Base-by-base conservation (phyloP, 2,797 vertebrate genomes). In the Spondyliosoma cantharus region DNA sequence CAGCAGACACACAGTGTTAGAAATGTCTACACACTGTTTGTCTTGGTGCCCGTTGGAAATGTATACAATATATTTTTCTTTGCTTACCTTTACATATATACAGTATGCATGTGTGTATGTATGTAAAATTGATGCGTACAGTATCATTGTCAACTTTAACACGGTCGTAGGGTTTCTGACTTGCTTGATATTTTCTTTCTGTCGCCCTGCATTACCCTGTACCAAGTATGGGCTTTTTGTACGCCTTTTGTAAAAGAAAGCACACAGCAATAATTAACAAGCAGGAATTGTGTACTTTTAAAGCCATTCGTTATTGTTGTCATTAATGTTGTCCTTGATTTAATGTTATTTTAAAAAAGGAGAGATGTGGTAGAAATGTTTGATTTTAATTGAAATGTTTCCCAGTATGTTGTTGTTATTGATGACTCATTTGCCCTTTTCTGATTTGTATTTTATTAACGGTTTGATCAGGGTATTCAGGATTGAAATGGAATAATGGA, bases 261-360 rank as follows among this genome's bases (percentile, higher is more conserved):
- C 65, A 72, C 63, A 78, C 83, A 91, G 94, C 93, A 95, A 94
- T 95, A 94, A 93, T 89, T 89, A 89, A 87, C 80, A 78, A 87
- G 84, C 89, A 94, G 89, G 88, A 91, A 90, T 79, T 66, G 29
- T 87, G 73, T 90, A 81, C 74, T 90, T 91, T 88, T 70, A 85
- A 92, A 94, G 94, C 90, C 94, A 94, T 94, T 90, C 48, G 87
- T 90, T 89, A 58, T 86, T 88, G 65, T 84, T 80, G 52, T 87
- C 63, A 46, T 78, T 53, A 77, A 54, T 82, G 62, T 86, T 82
- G 75, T 87, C 62, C 77, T 63, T 84, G 62, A 71, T 81, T 66
- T 83, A 58, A 52, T 89, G 49, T 86, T 89, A 54, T 90, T 72
- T 86, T 84, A 48, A 80, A 86, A 37, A 74, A 80, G 57, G 77